Conservation (phyloP, 2,888 invertebrate species). For the Blastobasis adustella region DNA sequence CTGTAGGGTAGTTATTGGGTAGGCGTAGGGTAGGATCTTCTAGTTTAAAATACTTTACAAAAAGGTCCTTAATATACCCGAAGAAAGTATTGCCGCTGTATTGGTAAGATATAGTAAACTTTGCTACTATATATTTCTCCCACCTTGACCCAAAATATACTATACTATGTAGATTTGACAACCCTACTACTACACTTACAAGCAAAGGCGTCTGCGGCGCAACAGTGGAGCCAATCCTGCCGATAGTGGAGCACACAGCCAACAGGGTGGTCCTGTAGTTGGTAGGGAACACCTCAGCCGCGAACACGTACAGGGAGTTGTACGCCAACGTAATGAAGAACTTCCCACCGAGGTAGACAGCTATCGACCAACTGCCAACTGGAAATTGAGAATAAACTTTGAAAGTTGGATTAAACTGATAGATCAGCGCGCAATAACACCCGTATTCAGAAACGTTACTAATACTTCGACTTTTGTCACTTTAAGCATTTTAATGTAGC, state of each 20-base stretch:
- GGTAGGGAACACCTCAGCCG: constrained; percentile 81
- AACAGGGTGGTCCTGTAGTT: constrained; percentile 78
- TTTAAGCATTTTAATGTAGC: no score
- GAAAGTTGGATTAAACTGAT: neutral
- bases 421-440: neutral
- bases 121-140: no score
- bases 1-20: no score
- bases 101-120: no score
- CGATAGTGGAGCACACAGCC: constrained; percentile 80
- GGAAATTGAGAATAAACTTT: constrained; percentile 18
- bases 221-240: constrained; percentile 78
- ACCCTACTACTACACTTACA: constrained; percentile 48
- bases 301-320: constrained; percentile 79
- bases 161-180: no score
- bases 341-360: constrained; percentile 78
- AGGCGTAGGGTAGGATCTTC: no score
- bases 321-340: constrained; percentile 81
- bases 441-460: no score
- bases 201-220: constrained; percentile 80
- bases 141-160: no score
- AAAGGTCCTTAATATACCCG: no score
- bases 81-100: no score
- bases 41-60: no score
- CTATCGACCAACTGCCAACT: constrained; percentile 70
- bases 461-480: no score